Evolutionary conservation across 1,140 invertebrate species (phyloP), one percentile per base, ranked within the genome.

Genomic region (Papilio aristodemus): DNA sequence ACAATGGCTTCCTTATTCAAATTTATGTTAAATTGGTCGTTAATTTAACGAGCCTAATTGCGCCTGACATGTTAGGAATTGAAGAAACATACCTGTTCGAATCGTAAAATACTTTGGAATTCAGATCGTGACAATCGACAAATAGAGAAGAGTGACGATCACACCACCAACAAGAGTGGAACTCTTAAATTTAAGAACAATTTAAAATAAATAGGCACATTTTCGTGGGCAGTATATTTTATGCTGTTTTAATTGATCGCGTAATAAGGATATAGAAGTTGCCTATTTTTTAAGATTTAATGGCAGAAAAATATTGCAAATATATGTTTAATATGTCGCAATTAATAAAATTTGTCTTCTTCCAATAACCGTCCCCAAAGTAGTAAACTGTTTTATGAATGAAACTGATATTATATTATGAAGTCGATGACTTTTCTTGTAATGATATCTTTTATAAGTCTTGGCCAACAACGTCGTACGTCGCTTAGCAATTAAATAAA

Each of bases 401-500:
- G 14, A 11, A 62, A 14, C 17, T 38, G 59, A 62, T 37, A 62
- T 36, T 38, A 62, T 10, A 62, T 37, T 38, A 36, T 54, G 46
- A 25, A 50, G 43, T 50, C 46, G n/a, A 54, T 10, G 46, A 54
- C 46, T 54, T 32, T 32, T 54, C 46, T 62, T 38, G 38, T 62
- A 62, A 62, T 11, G 59, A 62, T 60, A 60, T 17, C 36, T 19
- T 62, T 62, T 62, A 37, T 37, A 7, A 19, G 27, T 7, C 59
- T 8, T 11, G 59, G 11, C 59, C 59, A 62, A 32, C 59, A 62
- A 62, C 59, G 32, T 62, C 9, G 59, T 17, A 9, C 36, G 59
- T 62, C 13, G 32, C 59, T 62, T 62, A 38, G 14, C n/a, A 17
- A 62, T 62, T 62, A 62, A 38, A 62, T 62, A 62, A 62, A 62